Conservation (phyloP, 2,113 vertebrate species). For the Telmatochromis sp. region DNA sequence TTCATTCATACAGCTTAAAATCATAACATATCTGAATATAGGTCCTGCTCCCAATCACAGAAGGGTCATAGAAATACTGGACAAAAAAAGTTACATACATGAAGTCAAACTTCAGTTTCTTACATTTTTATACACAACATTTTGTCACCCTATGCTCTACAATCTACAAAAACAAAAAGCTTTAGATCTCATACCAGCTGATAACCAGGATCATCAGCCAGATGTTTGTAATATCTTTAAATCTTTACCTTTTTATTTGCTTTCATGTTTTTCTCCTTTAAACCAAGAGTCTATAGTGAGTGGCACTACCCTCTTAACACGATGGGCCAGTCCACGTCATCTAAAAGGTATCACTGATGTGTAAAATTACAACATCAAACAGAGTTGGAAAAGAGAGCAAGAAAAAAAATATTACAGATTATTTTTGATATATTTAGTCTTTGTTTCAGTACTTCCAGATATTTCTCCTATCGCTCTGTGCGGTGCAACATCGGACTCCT, state of each 20-base stretch:
- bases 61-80: background rate
- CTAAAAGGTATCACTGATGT: background rate
- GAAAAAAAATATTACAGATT: background rate
- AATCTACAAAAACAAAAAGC: background rate
- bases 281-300: background rate
- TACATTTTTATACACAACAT: background rate
- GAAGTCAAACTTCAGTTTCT: background rate
- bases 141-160: background rate
- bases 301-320: background rate
- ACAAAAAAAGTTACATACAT: background rate
- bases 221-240: background rate
- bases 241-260: background rate
- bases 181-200: background rate
- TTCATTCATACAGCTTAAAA: background rate
- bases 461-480: background rate
- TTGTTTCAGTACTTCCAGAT: background rate
- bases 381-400: background rate
- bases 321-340: conserved; percentile 16
- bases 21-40: background rate
- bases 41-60: background rate
- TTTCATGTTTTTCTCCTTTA: background rate
- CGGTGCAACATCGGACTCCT: conserved; percentile 3
- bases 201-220: background rate
- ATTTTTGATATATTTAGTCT: background rate
- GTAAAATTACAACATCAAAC: background rate